These are phyloP conservation scores for Tachina grossa DNA, from an alignment of 2,888 invertebrate genomes.

Conservation along the genomic window DNA sequence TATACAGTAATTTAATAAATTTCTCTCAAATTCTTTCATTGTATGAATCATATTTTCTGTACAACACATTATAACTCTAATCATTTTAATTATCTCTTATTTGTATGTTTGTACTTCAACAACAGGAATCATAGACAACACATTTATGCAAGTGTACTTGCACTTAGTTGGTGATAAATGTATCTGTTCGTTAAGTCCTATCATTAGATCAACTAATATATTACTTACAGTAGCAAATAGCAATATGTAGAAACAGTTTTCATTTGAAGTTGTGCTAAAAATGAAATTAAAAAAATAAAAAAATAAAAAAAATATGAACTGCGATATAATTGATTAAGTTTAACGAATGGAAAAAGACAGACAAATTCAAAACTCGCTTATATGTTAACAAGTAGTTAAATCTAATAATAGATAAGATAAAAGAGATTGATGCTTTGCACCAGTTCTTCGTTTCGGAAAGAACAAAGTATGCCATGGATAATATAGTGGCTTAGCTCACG, in stretches of 20 bases:
- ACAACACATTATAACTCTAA: conserved; percentile 38
- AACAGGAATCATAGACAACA: conserved; percentile 23
- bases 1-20: background rate
- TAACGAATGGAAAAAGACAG: background rate
- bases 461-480: background rate
- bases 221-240: conserved; percentile 33
- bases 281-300: too few relatives aligned
- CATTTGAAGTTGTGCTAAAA: conserved; percentile 17
- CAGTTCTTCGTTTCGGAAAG: conserved; percentile 19
- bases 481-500: conserved; percentile 7
- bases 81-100: conserved; percentile 64
- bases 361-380: conserved; percentile 40
- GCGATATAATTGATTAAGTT: conserved; percentile 66
- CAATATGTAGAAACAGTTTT: conserved; percentile 5
- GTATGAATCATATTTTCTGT: background rate
- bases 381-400: conserved; percentile 64
- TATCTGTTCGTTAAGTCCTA: conserved; percentile 23
- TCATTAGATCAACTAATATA: conserved; percentile 55
- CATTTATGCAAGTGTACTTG: conserved; percentile 1
- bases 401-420: conserved; percentile 49
- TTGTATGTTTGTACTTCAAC: conserved; percentile 35
- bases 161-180: conserved; percentile 13
- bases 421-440: conserved; percentile 33
- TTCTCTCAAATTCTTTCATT: background rate
- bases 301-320: conserved; percentile 53